phyloP scores from a whole-genome alignment of 92 coral and sea anemone genomes.

The Blastomussa wellsi region DNA sequence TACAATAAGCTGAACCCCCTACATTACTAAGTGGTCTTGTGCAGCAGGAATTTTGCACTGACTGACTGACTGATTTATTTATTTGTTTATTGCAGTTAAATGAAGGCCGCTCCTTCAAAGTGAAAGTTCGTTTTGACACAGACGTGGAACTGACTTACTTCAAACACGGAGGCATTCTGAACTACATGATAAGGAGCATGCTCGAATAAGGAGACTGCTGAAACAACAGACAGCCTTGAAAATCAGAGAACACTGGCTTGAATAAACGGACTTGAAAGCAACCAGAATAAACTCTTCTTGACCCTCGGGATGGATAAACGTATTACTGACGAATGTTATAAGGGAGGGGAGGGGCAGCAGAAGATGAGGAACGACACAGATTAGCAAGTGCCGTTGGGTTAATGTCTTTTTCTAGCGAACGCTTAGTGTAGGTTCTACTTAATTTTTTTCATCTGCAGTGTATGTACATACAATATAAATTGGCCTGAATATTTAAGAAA shows the following conservation, averaged over 20 bases:
- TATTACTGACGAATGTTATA: not conserved
- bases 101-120: slow-evolving; percentile 78
- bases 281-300: not conserved
- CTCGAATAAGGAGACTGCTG: slow-evolving; percentile 46
- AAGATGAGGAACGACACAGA: not conserved
- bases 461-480: slow-evolving; percentile 10
- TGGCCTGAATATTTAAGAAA: slow-evolving; percentile 41
- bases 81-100: slow-evolving; percentile 52
- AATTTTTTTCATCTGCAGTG: not conserved
- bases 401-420: not conserved
- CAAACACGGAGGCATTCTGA: slow-evolving; percentile 94
- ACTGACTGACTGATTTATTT: not conserved
- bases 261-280: not conserved
- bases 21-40: no score
- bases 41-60: no score
- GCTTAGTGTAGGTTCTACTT: not conserved
- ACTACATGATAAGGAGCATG: slow-evolving; percentile 99
- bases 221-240: not conserved
- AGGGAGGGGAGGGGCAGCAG: not conserved
- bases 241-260: not conserved
- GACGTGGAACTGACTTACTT: slow-evolving; percentile 93
- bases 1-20: no score
- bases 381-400: not conserved
- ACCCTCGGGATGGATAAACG: not conserved
- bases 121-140: slow-evolving; percentile 94